A percentile compares a stretch with the other conserved stretches of the same genome.
Conservation (phyloP, 2,797 vertebrate genomes). For the Poecilia picta region DNA sequence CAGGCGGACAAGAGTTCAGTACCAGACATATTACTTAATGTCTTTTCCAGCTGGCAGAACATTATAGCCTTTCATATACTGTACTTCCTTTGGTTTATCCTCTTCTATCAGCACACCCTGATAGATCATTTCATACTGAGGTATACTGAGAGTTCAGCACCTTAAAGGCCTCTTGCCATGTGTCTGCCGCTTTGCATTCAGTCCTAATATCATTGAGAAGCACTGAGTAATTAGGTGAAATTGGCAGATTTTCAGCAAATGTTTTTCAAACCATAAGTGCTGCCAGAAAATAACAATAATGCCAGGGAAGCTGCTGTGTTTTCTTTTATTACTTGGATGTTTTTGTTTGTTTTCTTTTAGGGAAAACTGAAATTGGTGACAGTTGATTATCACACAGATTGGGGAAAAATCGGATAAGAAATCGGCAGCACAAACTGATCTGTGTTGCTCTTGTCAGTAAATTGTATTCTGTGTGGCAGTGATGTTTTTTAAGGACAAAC, state of each 20-base stretch:
- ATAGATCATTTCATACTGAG: conserved; percentile 35
- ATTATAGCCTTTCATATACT: conserved; percentile 26
- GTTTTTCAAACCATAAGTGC: not conserved
- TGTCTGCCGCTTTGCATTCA: not conserved
- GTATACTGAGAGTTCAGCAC: not conserved
- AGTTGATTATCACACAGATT: not conserved
- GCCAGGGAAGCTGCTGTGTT: not conserved
- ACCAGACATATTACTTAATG: conserved; percentile 40
- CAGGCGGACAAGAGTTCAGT: conserved; percentile 37
- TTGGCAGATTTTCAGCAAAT: not conserved
- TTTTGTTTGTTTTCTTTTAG: not conserved
- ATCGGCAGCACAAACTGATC: not conserved
- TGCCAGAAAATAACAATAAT: not conserved
- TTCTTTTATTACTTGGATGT: not conserved
- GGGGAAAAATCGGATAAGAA: not conserved
- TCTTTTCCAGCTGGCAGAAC: conserved; percentile 58
- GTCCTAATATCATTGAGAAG: not conserved
- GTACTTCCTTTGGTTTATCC: conserved; percentile 10
- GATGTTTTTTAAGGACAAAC: not conserved
- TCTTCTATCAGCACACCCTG: conserved; percentile 8
- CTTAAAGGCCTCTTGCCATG: not conserved
- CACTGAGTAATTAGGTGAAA: not conserved
- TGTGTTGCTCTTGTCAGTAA: not conserved
- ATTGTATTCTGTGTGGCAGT: not conserved
- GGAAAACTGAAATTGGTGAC: not conserved